Evolutionary conservation across 2,113 vertebrate species (phyloP).

Genomic region (Labeo rohita): DNA sequence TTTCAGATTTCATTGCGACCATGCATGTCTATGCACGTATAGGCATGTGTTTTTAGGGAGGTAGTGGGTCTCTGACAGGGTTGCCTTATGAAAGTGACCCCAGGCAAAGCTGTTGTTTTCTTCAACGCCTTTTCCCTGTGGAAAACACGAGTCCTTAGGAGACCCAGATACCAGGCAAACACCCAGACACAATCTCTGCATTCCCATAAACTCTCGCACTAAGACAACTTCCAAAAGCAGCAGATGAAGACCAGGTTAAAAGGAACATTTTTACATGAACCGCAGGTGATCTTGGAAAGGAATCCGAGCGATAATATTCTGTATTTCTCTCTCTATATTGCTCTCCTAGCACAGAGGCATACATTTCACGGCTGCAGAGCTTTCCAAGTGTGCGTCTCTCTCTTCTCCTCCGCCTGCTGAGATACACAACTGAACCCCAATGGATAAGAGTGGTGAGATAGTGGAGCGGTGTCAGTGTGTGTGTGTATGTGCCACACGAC

Average conservation of each 20-base stretch:
- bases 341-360: slow-evolving; percentile 17
- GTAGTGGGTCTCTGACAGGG: slow-evolving; percentile 13
- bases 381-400: slow-evolving; percentile 28
- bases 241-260: neutral
- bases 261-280: neutral
- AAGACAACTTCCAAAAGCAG: neutral
- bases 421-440: slow-evolving; percentile 43
- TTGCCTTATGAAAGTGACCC: slow-evolving; percentile 36
- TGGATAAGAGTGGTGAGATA: slow-evolving; percentile 26
- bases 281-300: neutral
- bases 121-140: neutral
- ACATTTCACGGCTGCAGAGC: slow-evolving; percentile 37
- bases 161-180: neutral
- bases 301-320: neutral
- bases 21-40: slow-evolving; percentile 7
- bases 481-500: slow-evolving; percentile 58
- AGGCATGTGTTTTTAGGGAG: slow-evolving; percentile 32
- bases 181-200: slow-evolving; percentile 7
- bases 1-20: neutral
- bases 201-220: neutral
- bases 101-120: slow-evolving; percentile 33
- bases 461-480: slow-evolving; percentile 39
- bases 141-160: neutral
- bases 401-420: slow-evolving; percentile 33
- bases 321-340: slow-evolving; percentile 10